Evolutionary conservation across 2,113 vertebrate species (phyloP).

Genomic region (Petroica traversi): DNA sequence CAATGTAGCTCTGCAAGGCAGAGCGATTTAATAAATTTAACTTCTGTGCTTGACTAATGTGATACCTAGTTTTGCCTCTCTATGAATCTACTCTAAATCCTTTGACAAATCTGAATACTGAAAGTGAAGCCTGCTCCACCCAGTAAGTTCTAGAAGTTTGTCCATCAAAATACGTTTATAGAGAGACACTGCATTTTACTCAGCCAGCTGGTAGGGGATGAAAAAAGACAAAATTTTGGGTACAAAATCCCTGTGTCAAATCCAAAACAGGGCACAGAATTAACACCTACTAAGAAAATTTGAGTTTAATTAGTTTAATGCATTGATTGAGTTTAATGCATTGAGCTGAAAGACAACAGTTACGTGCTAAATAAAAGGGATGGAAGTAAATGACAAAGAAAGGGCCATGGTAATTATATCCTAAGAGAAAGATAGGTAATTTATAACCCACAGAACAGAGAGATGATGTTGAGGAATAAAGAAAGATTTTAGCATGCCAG

Average conservation of each 20-base stretch:
- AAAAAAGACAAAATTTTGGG: neutral
- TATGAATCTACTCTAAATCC: neutral
- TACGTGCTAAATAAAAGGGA: neutral
- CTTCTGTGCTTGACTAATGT: neutral
- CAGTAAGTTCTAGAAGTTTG: neutral
- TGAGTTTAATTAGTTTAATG: neutral
- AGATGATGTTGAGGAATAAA: neutral
- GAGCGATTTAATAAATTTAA: neutral
- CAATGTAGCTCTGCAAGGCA: neutral
- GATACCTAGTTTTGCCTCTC: neutral
- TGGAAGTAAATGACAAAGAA: neutral
- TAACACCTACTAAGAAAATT: neutral
- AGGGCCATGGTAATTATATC: neutral
- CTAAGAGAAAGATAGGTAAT: neutral
- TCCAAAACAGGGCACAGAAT: neutral
- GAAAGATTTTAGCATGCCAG: neutral
- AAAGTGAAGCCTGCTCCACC: neutral
- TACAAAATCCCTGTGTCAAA: neutral
- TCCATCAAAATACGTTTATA: neutral
- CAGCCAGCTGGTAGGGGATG: neutral
- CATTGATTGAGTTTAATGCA: no score
- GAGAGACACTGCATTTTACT: neutral
- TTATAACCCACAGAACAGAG: neutral
- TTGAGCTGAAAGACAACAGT: neutral
- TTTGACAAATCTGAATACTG: neutral